Evolutionary conservation across 2,113 vertebrate genomes (phyloP).

Genomic region (Rhinogobius similis): DNA sequence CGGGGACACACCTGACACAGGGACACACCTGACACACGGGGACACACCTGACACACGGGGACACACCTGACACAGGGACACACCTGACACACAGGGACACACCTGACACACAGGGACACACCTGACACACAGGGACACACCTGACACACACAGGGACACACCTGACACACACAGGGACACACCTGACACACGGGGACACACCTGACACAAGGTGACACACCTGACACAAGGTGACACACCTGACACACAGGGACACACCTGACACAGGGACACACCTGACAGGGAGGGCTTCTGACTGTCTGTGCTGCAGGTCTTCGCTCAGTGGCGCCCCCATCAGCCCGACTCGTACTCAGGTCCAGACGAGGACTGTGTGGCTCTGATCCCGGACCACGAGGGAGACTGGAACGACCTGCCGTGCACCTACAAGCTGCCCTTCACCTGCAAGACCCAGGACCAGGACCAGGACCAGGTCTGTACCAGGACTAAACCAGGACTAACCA

Average conservation of each 20-base stretch:
- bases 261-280: too few species aligned
- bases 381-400: neutral
- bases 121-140: neutral
- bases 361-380: neutral
- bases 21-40: neutral
- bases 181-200: too few species aligned
- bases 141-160: neutral
- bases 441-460: neutral
- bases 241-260: neutral
- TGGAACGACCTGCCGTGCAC: neutral
- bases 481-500: neutral
- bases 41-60: neutral
- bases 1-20: neutral
- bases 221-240: neutral
- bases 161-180: neutral
- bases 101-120: neutral
- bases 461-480: neutral
- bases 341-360: neutral
- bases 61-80: too few species aligned
- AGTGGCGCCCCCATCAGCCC: slow-evolving; percentile 1
- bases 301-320: neutral
- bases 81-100: too few species aligned
- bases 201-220: neutral
- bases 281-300: neutral
- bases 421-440: neutral